Evolutionary conservation across 2,888 invertebrate species (phyloP).

Genomic region (Idaea straminata): DNA sequence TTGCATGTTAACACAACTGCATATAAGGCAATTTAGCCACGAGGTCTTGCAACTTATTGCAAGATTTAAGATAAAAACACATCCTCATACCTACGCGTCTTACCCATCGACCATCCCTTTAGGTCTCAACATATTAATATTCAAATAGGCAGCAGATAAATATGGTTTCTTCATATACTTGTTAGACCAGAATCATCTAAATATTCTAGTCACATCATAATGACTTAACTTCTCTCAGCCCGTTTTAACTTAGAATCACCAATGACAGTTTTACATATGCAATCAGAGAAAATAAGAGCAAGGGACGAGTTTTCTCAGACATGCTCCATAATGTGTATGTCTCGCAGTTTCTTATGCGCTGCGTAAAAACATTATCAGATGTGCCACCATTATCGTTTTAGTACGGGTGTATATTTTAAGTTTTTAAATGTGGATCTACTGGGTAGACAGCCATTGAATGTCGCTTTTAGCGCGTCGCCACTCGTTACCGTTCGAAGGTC

Average conservation of each 20-base stretch:
- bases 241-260: slow-evolving; percentile 39
- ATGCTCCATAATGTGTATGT: slow-evolving; percentile 25
- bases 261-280: slow-evolving; percentile 31
- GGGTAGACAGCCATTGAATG: slow-evolving; percentile 38
- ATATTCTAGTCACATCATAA: slow-evolving; percentile 19
- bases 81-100: not conserved
- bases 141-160: slow-evolving; percentile 4
- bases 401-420: slow-evolving; percentile 47
- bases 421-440: slow-evolving; percentile 45
- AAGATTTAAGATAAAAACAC: not conserved
- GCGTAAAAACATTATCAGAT: slow-evolving; percentile 51
- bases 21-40: not conserved
- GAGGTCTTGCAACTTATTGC: not conserved
- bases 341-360: slow-evolving; percentile 34
- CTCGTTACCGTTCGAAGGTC: slow-evolving; percentile 38
- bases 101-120: not conserved
- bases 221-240: slow-evolving; percentile 16
- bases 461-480: slow-evolving; percentile 42
- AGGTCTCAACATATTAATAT: slow-evolving; percentile 1
- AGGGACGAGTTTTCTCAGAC: slow-evolving; percentile 7
- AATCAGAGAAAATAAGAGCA: slow-evolving; percentile 30
- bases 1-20: slow-evolving; percentile 1
- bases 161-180: not conserved
- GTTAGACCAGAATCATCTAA: not conserved
- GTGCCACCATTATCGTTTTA: slow-evolving; percentile 47